Evolutionary conservation across 2,113 vertebrate species (phyloP), one percentile per base, ranked within the genome.

Genomic region (Festucalex cinctus): DNA sequence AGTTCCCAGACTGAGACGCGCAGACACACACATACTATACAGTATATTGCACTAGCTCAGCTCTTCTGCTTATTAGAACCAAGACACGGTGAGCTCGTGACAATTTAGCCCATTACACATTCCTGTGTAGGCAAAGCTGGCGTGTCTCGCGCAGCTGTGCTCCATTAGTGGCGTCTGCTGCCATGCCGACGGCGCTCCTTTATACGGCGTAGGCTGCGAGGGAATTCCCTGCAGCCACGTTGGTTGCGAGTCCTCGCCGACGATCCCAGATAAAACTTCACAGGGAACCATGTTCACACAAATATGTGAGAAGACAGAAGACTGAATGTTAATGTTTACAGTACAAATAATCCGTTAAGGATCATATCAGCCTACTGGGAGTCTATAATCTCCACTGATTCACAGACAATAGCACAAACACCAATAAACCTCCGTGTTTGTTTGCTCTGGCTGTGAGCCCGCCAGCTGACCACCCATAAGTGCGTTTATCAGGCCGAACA

Each of bases 161-260:
- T 78, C 77, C 83, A 91, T 91, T 90, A 90, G 82, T 56, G 74
- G 83, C 77, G 69, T 88, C 87, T 89, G 73, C 79, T 76, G 74
- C 83, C 76, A 76, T 85, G 60, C 80, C 24, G 39, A 71, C 75
- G 71, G 73, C 63, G 65, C 70, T 83, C 71, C 71, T 83, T 63
- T 65, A 37, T 39, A 39, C 58, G 35, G 19, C 10, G 54, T 57
- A 69, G 58, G n/a, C 22, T 62, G 13, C 5, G 1, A 67, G 68
- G 73, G 74, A 82, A 80, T 74, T 67, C 78, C 70, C 70, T 71
- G n/a, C 49, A 59, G 71, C 66, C 37, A 28, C 9, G 9, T 62
- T 48, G n/a, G 44, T 70, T 56, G 26, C 17, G 24, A 57, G 13
- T 32, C 24, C 51, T 54, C 13, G 10, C 51, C 14, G 51, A 56